These are phyloP conservation scores for Ochropacha duplaris DNA, from an alignment of 2,888 invertebrate species.

Conservation along the genomic window DNA sequence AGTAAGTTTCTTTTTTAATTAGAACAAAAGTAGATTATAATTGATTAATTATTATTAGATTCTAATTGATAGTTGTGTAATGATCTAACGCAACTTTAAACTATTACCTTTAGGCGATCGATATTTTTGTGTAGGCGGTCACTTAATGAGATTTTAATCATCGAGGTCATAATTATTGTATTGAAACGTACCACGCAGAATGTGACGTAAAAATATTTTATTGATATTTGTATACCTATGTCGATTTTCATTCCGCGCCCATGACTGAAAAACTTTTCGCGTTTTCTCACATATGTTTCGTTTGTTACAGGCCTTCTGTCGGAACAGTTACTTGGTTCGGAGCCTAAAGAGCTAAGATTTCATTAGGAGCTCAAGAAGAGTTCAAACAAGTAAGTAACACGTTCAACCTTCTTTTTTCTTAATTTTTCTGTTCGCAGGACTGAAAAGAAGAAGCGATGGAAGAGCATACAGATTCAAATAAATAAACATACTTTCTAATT, in stretches of 20 bases:
- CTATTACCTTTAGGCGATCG: neutral
- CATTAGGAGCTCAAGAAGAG: constrained; percentile 78
- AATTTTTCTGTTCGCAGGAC: constrained; percentile 61
- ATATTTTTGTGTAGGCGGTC: constrained; percentile 5
- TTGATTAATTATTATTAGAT: too few relatives aligned
- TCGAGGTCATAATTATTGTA: neutral
- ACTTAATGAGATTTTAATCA: constrained; percentile 4
- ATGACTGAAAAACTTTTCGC: neutral
- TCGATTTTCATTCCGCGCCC: neutral
- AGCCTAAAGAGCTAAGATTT: constrained; percentile 79
- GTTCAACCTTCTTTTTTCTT: constrained; percentile 35
- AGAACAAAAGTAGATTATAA: neutral
- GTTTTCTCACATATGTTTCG: constrained; percentile 13
- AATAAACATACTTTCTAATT: neutral
- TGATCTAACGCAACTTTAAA: neutral
- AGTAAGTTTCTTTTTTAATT: too few relatives aligned
- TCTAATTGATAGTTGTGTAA: neutral
- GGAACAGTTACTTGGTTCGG: constrained; percentile 63
- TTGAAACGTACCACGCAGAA: neutral
- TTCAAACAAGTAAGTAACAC: constrained; percentile 77
- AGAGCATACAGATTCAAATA: neutral
- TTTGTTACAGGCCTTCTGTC: constrained; percentile 76
- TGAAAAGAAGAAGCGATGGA: constrained; percentile 17
- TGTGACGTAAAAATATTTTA: neutral
- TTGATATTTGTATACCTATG: too few relatives aligned